A percentile compares a stretch with the other conserved stretches of the same genome.
These are phyloP conservation scores for Macrochelys suwanniensis DNA, from an alignment of 2,797 vertebrate genomes.

Conservation along the genomic window DNA sequence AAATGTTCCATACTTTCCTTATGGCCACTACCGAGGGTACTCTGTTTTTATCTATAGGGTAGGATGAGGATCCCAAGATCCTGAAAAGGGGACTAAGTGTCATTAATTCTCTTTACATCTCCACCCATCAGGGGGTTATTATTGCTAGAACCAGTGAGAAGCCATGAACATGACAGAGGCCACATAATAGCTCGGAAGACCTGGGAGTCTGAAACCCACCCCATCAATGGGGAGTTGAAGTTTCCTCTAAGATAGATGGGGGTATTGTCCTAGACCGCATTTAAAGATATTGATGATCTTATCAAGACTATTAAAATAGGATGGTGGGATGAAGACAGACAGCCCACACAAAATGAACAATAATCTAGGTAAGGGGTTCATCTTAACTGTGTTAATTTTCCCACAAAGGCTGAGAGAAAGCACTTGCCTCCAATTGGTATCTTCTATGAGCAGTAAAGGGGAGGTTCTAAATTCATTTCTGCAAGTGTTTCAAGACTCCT, in stretches of 20 bases:
- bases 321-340: not conserved
- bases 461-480: conserved; percentile 44
- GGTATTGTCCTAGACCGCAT: not conserved
- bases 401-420: conserved; percentile 48
- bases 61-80: not conserved
- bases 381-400: conserved; percentile 24
- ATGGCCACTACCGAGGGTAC: not conserved
- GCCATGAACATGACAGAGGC: not conserved
- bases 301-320: not conserved
- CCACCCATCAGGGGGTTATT: not conserved
- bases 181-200: not conserved
- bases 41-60: too few relatives aligned
- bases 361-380: conserved; percentile 18
- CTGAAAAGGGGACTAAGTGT: not conserved
- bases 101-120: not conserved
- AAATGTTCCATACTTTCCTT: not conserved
- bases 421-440: conserved; percentile 38
- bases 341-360: not conserved
- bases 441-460: conserved; percentile 46
- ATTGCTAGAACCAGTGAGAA: not conserved
- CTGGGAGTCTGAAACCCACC: not conserved
- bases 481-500: conserved; percentile 56
- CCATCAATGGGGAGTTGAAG: not conserved
- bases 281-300: not conserved
- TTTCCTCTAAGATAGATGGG: not conserved